Evolutionary conservation across 2,888 invertebrate species (phyloP).

Genomic region (Phasia obesa): DNA sequence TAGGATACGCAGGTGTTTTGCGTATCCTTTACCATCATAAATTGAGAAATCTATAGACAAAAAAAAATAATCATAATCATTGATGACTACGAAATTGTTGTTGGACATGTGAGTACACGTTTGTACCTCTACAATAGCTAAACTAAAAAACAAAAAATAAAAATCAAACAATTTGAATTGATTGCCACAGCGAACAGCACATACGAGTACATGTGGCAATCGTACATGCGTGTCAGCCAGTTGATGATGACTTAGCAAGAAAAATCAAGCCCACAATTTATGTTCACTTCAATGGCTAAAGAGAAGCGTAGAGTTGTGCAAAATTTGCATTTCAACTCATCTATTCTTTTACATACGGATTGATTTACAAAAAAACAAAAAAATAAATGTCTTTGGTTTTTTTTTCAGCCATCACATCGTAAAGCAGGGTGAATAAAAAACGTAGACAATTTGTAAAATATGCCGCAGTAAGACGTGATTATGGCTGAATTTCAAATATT

Average conservation of each 20-base stretch:
- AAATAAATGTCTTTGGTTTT: constrained; percentile 55
- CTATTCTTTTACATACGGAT: constrained; percentile 18
- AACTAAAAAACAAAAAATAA: no score
- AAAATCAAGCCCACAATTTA: constrained; percentile 56
- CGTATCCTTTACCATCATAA: constrained; percentile 40
- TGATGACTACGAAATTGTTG: constrained; percentile 47
- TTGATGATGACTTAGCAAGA: constrained; percentile 47
- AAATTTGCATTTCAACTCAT: constrained; percentile 60
- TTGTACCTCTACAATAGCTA: not conserved
- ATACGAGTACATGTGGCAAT: constrained; percentile 17
- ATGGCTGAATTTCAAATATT: constrained; percentile 58
- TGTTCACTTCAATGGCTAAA: constrained; percentile 61
- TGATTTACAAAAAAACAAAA: constrained; percentile 68
- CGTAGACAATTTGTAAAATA: constrained; percentile 69
- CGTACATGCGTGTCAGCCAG: constrained; percentile 55
- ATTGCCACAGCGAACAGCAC: constrained; percentile 37
- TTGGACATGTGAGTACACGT: constrained; percentile 40
- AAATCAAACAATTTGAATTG: constrained; percentile 53
- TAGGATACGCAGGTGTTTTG: constrained; percentile 56
- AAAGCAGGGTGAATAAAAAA: constrained; percentile 1
- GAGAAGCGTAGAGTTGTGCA: constrained; percentile 30
- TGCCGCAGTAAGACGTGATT: constrained; percentile 71
- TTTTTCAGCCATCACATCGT: not conserved
- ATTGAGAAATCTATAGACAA: constrained; percentile 5
- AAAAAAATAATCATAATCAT: constrained; percentile 24